Base-by-base conservation (phyloP, 2,113 vertebrate genomes). In the Chaetorhynchus papuensis region DNA sequence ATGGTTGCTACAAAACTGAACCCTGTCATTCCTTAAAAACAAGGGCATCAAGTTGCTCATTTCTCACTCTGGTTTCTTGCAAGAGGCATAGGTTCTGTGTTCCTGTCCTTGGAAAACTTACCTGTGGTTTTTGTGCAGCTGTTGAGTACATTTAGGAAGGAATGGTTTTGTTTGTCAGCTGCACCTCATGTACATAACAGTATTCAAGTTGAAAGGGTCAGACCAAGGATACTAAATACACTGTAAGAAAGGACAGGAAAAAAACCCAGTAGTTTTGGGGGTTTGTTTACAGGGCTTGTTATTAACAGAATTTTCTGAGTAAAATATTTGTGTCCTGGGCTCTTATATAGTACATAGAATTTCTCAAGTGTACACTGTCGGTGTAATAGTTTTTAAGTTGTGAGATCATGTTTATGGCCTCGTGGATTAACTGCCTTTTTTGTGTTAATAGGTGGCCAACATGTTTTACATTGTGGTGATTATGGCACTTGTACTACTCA, bases 381-480 rank as follows among this genome's bases (percentile, higher is more conserved):
- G 4, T 87, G 21, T 75, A 6, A 1, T 74, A 61, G 20, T 19
- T 26, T 65, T 83, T 54, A 42, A 47, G 14, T 71, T 81, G 44
- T 75, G 41, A 74, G 83, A 47, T 47, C 4, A 0, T 24, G 21
- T 44, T 74, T 59, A 31, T 15, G 33, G 52, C 16, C 37, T 53
- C 9, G 6, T 14, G 50, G 27, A 14, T 86, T 91, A 90, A 96
- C 27, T 50, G 39, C 4, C 41, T 31, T 61, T 80, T 75, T 95
- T 94, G 50, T 94, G 63, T 95, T 95, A 79, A 95, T 75, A 99
- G 99, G 99, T 99, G 96, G 99, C 99, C 96, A 99, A 99, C 97
- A 99, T 99, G 99, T 99, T 99, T 97, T 99, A 99, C 97, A 99
- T 99, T 87, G 99, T 99, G 96, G 99, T 99, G 88, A 99, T 99